phyloP scores from a whole-genome alignment of 2,113 vertebrate species.

The Entomyzon cyanotis region DNA sequence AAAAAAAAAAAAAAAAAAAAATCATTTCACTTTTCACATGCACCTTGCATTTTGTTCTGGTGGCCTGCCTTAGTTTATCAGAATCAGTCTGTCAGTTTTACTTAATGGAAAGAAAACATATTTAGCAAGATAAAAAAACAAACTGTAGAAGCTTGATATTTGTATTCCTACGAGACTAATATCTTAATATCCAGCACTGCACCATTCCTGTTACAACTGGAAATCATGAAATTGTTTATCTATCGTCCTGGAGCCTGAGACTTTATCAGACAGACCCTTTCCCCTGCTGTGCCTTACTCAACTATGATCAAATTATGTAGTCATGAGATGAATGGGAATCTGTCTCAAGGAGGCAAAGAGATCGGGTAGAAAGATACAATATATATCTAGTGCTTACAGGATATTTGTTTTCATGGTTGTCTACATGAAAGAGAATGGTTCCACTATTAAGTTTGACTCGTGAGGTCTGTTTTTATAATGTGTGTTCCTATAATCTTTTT shows the following conservation, averaged over 20 bases:
- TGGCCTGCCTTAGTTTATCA: background rate
- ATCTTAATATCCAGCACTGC: conserved; percentile 43
- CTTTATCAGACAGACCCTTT: conserved; percentile 83
- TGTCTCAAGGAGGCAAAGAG: conserved; percentile 85
- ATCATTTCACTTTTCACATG: background rate
- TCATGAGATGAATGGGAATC: conserved; percentile 89
- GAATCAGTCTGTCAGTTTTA: conserved; percentile 42
- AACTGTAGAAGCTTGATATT: conserved; percentile 22
- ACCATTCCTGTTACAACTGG: conserved; percentile 47
- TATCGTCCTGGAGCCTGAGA: conserved; percentile 76
- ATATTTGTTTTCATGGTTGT: conserved; percentile 94
- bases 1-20: background rate
- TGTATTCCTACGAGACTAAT: conserved; percentile 7
- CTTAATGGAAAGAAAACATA: background rate
- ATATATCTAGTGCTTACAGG: conserved; percentile 84
- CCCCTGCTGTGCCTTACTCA: conserved; percentile 85
- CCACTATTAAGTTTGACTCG: conserved; percentile 77
- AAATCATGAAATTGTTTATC: conserved; percentile 71
- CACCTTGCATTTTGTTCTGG: background rate
- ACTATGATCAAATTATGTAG: conserved; percentile 92
- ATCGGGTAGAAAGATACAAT: conserved; percentile 86
- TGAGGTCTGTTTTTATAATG: conserved; percentile 75
- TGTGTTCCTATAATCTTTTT: conserved; percentile 77
- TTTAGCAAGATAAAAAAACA: conserved; percentile 9
- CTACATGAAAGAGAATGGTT: conserved; percentile 81